Evolutionary conservation across 1,140 invertebrate species (phyloP), one percentile per base, ranked within the genome.

Genomic region (Caenorhabditis tropicalis): DNA sequence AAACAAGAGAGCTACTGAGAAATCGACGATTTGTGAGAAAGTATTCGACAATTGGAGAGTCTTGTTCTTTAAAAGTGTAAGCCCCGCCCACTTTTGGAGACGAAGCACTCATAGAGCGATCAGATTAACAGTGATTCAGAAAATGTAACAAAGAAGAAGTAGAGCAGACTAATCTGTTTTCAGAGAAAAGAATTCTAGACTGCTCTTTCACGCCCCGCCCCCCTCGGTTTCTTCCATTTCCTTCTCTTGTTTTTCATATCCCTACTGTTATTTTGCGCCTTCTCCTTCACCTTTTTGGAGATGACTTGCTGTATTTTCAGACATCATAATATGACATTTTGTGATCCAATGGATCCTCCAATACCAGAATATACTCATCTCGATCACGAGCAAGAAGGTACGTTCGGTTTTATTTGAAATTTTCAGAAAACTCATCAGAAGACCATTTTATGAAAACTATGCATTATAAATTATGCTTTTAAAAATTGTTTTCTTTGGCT

Each of bases 301-400:
- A 65, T 65, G 58, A 65, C 29, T 5, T 65, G 58, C 31, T 65
- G 31, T n/a, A 33, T 24, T 74, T 74, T 10, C 65, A 74, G 65
- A 74, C 33, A 24, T 36, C 36, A 29, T 74, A 74, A 33, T 74
- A 74, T 74, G 65, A 74, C 65, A 74, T 74, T 43, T 15, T 12
- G 36, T 74, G 65, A 74, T 74, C 36, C 65, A 43, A 74, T 74
- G 65, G 65, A 74, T 74, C 36, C n/a, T 10, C 7, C 65, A 74
- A 43, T 27, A 24, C 36, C 65, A 3, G n/a, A 33, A 43, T 74
- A 36, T 27, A 6, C 9, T 12, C 5, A 24, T 6, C 36, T 43
- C 43, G 65, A 43, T 2, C n/a, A 21, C 43, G 65, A 74, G 12
- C 19, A 43, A 33, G 65, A 74, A 74, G 65, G 65, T 74, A 2